Base-by-base conservation (phyloP, 1,140 invertebrate genomes). In the Scaptomyza montana region DNA sequence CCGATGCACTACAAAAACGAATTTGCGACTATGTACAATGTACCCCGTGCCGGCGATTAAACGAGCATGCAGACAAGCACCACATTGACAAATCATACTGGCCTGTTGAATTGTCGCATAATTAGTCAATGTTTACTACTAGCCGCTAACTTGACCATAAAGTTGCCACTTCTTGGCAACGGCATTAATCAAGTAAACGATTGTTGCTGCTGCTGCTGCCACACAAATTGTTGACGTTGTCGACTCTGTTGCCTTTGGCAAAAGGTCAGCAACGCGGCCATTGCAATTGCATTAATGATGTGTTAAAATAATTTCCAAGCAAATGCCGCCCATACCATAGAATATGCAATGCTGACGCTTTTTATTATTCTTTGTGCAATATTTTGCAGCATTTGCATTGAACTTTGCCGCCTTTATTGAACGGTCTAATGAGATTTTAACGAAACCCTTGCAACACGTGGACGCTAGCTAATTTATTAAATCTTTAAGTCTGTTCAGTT, bases 281-380 rank as follows among this genome's bases (percentile, higher is more conserved):
- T 64, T 85, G 70, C 65, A 77, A 54, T 87, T 84, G 72, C 76
- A 84, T 82, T 79, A 89, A 89, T 80, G 61, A 89, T 77, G 73
- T 77, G 84, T 71, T 84, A 84, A 89, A 74, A 77, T 70, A 61
- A 63, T 69, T 67, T 54, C 63, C 63, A 72, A 59, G 45, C 74
- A 75, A 43, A 54, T 70, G 51, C 50, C 30, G 63, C 43, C n/a
- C n/a, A n/a, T n/a, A n/a, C 30, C 7, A 13, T 64, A 36, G 5
- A 36, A 9, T 36, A 36, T 8, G 33, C 33, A 36, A 36, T 36
- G 6, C n/a, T 50, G 47, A n/a, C n/a, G n/a, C 59, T 41, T 13
- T 69, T 60, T 65, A 43, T 68, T 46, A 19, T 25, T 25, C 33
- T 12, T n/a, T 25, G 5, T 53, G 41, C 45, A 9, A 10, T 33